Base-by-base conservation (phyloP, 2,797 vertebrate species). In the Spinus olivaceus region DNA sequence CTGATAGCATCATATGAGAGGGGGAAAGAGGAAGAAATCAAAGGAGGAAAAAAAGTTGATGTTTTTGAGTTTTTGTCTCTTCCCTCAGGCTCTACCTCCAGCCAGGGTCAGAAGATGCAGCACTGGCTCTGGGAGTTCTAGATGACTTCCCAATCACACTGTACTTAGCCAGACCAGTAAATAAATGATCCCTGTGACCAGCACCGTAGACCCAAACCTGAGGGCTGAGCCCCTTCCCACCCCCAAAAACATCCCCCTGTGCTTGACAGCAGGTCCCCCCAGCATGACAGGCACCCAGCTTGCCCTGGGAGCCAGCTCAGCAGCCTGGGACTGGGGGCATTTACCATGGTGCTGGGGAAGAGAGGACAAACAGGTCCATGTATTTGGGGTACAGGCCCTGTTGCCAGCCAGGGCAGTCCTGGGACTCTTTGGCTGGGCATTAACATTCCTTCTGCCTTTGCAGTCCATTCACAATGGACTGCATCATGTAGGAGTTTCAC, bases 171-270 rank as follows among this genome's bases (percentile, higher is more conserved):
- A 83, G 27, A 7, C 12, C 54, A 56, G 47, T 41, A 61, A 59
- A 30, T 17, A 64, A 79, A 39, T 42, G 20, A 71, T 22, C 12
- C n/a, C 53, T n/a, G 12, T 46, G 39, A 20, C 19, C 53, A 73
- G 30, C 24, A 86, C 9, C 19, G 60, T 14, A 1, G 2, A 50
- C 27, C 47, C 67, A 60, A 72, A 82, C 6, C 28, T 2, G 2
- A 64, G 14, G 44, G 46, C 41, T 47, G 37, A 71, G 32, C 17
- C 1, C 37, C 18, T 80, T 88, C 0, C 25, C 59, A 67, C 6
- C 20, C 30, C 3, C n/a, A 6, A 41, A 44, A 61, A 32, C 17
- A 42, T 21, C 39, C 54, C 78, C 14, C 14, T 0, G 0, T 2
- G 10, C 20, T 33, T 37, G 2, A 2, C 33, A 73, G 49, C 5